Evolutionary conservation across 2,113 vertebrate species (phyloP).

Genomic region (Lutjanus erythropterus): DNA sequence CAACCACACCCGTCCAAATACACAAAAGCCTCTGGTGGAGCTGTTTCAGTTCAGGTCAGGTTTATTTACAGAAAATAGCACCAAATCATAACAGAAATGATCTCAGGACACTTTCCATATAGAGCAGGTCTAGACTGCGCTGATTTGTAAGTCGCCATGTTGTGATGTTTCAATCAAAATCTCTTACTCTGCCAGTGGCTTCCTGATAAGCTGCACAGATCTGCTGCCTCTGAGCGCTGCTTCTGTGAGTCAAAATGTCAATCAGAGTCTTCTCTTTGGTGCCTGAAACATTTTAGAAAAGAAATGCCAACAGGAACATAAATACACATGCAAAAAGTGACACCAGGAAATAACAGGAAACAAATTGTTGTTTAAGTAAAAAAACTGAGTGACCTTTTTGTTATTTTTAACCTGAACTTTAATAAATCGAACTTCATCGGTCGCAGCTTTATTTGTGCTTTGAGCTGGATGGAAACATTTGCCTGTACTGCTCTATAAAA

Average conservation of each 20-base stretch:
- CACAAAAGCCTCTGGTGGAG: not conserved
- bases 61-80: too few relatives aligned
- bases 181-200: constrained; percentile 78
- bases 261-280: constrained; percentile 83
- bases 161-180: too few relatives aligned
- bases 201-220: constrained; percentile 82
- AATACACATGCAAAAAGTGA: not conserved
- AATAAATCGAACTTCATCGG: too few relatives aligned
- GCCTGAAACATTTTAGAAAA: constrained; percentile 69
- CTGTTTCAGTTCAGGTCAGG: too few relatives aligned
- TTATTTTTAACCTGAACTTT: too few relatives aligned
- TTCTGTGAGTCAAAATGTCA: constrained; percentile 82
- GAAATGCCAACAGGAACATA: not conserved
- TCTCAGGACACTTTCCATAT: too few relatives aligned
- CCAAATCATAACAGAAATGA: too few relatives aligned
- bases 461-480: not conserved
- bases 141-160: too few relatives aligned
- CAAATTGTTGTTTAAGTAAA: not conserved
- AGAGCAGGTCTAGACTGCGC: too few relatives aligned
- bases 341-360: too few relatives aligned
- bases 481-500: too few relatives aligned
- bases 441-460: not conserved
- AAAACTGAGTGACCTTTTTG: too few relatives aligned
- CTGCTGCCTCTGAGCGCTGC: constrained; percentile 82
- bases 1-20: constrained; percentile 14